Evolutionary conservation across 2,113 vertebrate species (phyloP), one percentile per base, ranked within the genome.

Genomic region (Takifugu flavidus): DNA sequence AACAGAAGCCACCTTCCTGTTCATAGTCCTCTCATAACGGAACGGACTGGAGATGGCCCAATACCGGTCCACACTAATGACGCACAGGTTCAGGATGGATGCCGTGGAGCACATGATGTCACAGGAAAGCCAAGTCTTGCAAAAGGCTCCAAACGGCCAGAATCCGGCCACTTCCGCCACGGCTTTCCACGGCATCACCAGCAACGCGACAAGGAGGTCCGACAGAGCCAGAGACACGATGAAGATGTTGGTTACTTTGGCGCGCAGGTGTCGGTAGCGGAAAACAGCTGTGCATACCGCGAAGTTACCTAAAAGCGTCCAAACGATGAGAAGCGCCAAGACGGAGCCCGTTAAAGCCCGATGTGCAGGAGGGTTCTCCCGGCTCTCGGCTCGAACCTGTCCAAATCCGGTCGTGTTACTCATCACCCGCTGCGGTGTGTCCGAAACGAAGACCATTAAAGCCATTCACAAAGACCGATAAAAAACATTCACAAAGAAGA

Each of bases 181-280:
- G 3, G 83, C 85, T 63, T 87, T 88, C 88, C 88, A 89, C 2
- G 88, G 88, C 88, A 89, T 89, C 53, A 89, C 88, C 44, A 89
- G 61, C 55, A 88, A 72, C 6, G 85, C 88, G 1, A 89, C 88
- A 20, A 89, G 79, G 4, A 89, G 86, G 65, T 89, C 88, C 2
- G 88, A 88, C 25, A 89, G 67, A 31, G 86, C 88, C 59, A 89
- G 58, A 5, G 88, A 89, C 56, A 85, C 84, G 67, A 89, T 86
- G 60, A 85, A 85, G 56, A 85, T 80, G 75, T 87, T 87, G 70
- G 88, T 89, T 3, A 88, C 85, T 65, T 89, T 89, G 26, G 72
- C 67, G 56, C 85, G 82, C 76, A 89, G 67, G 65, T 88, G 82
- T 11, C 86, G 80, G 70, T 79, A 89, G 45, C 70, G 80, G 25